phyloP scores from a whole-genome alignment of 2,113 vertebrate genomes.

The Thalassarche chlororhynchos region DNA sequence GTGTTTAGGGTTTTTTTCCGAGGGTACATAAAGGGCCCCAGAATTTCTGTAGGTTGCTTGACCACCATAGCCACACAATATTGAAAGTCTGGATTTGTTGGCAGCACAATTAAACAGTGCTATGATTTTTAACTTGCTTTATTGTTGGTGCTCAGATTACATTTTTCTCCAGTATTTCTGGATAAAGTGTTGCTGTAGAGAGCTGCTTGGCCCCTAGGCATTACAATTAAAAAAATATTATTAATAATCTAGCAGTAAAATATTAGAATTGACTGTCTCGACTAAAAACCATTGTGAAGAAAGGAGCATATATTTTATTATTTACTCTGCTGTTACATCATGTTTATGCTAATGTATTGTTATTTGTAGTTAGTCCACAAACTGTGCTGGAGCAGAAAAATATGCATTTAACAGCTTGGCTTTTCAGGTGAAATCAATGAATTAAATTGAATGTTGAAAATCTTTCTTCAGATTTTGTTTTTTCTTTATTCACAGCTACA shows the following conservation, averaged over 20 bases:
- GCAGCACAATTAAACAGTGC: not conserved
- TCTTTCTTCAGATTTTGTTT: not conserved
- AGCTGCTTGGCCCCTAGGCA: not conserved
- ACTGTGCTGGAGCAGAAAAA: not conserved
- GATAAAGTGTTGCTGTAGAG: not conserved
- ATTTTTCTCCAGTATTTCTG: not conserved
- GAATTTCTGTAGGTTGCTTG: not conserved
- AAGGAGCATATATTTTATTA: not conserved
- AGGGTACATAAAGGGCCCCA: not conserved
- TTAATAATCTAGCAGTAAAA: not conserved
- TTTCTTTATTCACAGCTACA: slow-evolving; percentile 52
- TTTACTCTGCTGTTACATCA: not conserved
- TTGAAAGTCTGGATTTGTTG: not conserved
- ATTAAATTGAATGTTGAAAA: not conserved
- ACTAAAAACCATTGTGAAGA: not conserved
- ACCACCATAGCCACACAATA: accelerated
- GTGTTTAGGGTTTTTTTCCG: not conserved
- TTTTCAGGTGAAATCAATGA: not conserved
- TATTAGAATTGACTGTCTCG: not conserved
- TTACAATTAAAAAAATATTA: not conserved
- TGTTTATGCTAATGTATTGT: not conserved
- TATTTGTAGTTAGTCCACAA: not conserved
- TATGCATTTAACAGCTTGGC: not conserved
- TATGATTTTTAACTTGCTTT: not conserved
- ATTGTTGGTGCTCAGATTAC: not conserved